phyloP scores from a whole-genome alignment of 2,888 invertebrate genomes.

The Ectemnius lituratus region DNA sequence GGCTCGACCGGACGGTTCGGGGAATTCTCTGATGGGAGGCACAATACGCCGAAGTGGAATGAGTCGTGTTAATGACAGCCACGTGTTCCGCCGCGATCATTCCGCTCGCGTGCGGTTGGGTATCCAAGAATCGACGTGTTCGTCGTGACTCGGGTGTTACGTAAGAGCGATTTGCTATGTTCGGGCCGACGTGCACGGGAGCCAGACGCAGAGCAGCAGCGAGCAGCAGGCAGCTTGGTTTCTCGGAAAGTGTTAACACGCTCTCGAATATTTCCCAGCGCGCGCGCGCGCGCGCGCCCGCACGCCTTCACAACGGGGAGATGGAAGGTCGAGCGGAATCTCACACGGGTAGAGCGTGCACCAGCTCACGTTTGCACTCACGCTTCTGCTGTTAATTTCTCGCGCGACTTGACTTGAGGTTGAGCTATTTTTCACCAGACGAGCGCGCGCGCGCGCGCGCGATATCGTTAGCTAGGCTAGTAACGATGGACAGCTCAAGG shows the following conservation, averaged over 20 bases:
- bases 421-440: not conserved
- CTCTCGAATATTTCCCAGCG: not conserved
- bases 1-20: not conserved
- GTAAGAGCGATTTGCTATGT: not conserved
- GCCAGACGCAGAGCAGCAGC: not conserved
- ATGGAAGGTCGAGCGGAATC: slow-evolving; percentile 4
- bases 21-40: not conserved
- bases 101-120: slow-evolving; percentile 15
- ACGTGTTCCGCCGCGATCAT: not conserved
- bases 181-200: slow-evolving; percentile 1
- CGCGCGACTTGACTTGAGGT: slow-evolving; percentile 2
- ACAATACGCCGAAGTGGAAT: not conserved
- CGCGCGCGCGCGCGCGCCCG: not conserved
- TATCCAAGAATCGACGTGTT: slow-evolving; percentile 22
- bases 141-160: slow-evolving; percentile 12
- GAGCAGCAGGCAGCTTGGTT: not conserved
- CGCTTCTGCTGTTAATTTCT: not conserved
- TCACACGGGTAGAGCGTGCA: not conserved
- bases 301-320: too few species aligned
- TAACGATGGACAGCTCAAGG: not conserved
- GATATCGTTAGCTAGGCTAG: not conserved
- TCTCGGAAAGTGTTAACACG: not conserved
- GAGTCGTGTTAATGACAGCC: slow-evolving; percentile 1
- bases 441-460: not conserved
- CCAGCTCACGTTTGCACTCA: not conserved